phyloP scores from a whole-genome alignment of 1,140 invertebrate genomes.

The Plectus sambesii region DNA sequence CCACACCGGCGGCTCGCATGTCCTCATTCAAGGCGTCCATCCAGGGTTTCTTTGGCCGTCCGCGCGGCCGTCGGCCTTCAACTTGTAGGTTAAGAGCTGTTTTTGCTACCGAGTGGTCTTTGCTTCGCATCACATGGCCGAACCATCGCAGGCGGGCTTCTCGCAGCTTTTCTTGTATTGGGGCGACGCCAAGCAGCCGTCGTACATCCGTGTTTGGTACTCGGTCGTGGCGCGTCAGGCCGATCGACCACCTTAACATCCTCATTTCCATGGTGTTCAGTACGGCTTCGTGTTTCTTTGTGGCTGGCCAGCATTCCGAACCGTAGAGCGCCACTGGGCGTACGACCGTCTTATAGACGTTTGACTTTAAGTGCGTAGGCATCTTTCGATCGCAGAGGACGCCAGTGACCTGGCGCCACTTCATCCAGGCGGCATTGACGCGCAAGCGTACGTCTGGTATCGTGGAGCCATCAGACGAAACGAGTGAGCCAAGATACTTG shows the following conservation, averaged over 20 bases:
- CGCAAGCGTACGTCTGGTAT: too few relatives aligned
- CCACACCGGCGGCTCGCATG: too few relatives aligned
- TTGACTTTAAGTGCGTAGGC: not conserved
- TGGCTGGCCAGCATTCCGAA: constrained; percentile 4
- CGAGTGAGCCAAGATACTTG: not conserved
- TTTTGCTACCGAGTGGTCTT: not conserved
- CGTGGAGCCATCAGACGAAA: too few relatives aligned
- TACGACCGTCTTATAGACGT: not conserved
- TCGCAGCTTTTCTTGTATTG: not conserved
- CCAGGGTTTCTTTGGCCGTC: too few relatives aligned
- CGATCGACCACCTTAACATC: not conserved
- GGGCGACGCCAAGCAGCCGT: not conserved
- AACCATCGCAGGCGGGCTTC: too few relatives aligned
- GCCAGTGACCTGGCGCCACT: not conserved
- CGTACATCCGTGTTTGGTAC: not conserved
- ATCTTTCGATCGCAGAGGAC: not conserved
- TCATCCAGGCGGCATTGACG: too few relatives aligned
- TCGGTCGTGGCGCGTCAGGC: not conserved
- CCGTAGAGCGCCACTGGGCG: too few relatives aligned
- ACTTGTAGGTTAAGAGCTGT: too few relatives aligned
- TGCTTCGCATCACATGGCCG: not conserved
- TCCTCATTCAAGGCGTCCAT: too few relatives aligned
- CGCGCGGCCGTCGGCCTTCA: too few relatives aligned
- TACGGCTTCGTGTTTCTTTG: not conserved
- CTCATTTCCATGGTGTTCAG: not conserved